Evolutionary conservation across 2,113 vertebrate genomes (phyloP).

Genomic region (Desmodus rotundus): DNA sequence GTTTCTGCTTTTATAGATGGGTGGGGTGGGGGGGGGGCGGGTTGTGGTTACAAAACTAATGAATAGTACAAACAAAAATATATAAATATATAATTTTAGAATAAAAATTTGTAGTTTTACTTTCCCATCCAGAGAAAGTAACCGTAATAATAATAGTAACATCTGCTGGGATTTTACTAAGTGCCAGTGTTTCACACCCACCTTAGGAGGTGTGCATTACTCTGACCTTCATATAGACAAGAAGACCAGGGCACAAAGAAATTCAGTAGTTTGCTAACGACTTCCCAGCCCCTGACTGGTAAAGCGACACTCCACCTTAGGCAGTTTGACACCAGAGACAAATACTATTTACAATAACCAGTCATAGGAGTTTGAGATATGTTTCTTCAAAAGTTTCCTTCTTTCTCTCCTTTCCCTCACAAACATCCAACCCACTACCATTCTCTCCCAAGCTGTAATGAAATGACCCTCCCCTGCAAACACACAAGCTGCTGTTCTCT

Average conservation of each 20-base stretch:
- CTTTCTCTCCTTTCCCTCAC: background rate
- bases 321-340: background rate
- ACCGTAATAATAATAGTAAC: background rate
- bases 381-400: background rate
- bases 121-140: background rate
- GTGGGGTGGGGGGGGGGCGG: accelerated
- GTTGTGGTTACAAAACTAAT: background rate
- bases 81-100: background rate
- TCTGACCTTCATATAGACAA: background rate
- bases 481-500: background rate
- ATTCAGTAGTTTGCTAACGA: background rate
- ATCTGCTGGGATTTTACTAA: background rate
- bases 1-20: background rate
- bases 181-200: background rate
- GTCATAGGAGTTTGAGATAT: background rate
- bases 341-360: background rate
- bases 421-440: background rate
- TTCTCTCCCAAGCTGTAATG: background rate
- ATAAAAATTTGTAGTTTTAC: background rate
- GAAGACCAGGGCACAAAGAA: background rate
- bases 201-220: background rate
- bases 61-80: background rate
- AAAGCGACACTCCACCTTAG: background rate
- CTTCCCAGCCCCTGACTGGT: background rate
- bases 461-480: background rate